Conservation (phyloP, 2,113 vertebrate species). For the Lasiurus cinereus region DNA sequence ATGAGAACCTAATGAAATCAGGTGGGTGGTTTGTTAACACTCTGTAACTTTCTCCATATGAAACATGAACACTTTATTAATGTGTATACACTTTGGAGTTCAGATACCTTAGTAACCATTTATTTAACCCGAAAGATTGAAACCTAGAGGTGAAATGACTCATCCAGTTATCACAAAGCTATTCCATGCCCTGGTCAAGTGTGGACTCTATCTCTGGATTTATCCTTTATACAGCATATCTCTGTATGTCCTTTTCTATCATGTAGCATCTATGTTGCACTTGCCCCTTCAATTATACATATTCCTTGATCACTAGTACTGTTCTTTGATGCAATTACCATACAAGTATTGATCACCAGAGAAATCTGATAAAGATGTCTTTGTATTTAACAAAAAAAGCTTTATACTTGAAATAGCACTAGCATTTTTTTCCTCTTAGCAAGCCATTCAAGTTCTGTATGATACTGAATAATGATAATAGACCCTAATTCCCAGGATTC, state of each 20-base stretch:
- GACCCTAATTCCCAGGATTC: not conserved
- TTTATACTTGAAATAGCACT: not conserved
- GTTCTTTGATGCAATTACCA: constrained; percentile 2
- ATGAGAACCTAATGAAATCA: constrained; percentile 6
- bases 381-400: not conserved
- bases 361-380: constrained; percentile 4
- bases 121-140: not conserved
- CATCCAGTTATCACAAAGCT: not conserved
- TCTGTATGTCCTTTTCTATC: not conserved
- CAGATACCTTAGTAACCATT: not conserved
- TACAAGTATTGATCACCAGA: not conserved
- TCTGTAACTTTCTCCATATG: constrained; percentile 22
- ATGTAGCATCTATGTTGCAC: not conserved
- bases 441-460: not conserved
- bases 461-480: not conserved
- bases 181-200: not conserved
- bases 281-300: not conserved
- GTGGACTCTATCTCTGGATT: not conserved
- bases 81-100: not conserved
- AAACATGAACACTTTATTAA: not conserved
- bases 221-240: not conserved
- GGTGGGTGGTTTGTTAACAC: not conserved
- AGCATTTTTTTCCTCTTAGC: not conserved
- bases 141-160: not conserved
- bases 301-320: not conserved